Evolutionary conservation across 2,113 vertebrate species (phyloP).

Genomic region (Patagioenas fasciata): DNA sequence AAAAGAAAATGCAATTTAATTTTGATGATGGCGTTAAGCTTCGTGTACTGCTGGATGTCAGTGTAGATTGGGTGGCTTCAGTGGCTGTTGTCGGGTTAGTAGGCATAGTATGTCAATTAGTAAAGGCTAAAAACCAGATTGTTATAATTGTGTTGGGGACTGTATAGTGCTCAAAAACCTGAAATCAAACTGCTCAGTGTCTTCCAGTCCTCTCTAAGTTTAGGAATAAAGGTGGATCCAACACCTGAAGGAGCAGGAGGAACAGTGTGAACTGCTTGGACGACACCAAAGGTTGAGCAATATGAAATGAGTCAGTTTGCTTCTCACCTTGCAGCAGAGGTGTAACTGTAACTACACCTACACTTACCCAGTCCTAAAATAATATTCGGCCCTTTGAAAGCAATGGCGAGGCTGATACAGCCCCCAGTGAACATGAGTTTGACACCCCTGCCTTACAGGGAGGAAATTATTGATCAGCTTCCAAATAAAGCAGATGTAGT

Average conservation of each 20-base stretch:
- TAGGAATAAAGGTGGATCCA: not conserved
- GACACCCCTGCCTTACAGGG: not conserved
- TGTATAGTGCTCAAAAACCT: not conserved
- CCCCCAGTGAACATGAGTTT: too few relatives aligned
- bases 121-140: not conserved
- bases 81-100: not conserved
- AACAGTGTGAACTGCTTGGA: not conserved
- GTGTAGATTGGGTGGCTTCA: not conserved
- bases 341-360: too few relatives aligned
- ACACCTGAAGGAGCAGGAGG: not conserved
- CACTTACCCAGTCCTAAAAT: too few relatives aligned
- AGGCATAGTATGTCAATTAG: rapidly evolving
- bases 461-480: not conserved
- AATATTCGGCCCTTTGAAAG: too few relatives aligned
- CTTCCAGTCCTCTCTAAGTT: not conserved
- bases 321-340: not conserved
- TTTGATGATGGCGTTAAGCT: not conserved
- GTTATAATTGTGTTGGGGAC: not conserved
- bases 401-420: too few relatives aligned
- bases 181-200: not conserved
- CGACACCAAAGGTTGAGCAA: not conserved
- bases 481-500: not conserved
- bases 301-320: not conserved
- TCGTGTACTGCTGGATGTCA: not conserved
- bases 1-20: not conserved